A percentile compares a stretch with the other conserved stretches of the same genome.
phyloP scores from a whole-genome alignment of 2,113 vertebrate genomes.

The Nothoprocta pentlandii region DNA sequence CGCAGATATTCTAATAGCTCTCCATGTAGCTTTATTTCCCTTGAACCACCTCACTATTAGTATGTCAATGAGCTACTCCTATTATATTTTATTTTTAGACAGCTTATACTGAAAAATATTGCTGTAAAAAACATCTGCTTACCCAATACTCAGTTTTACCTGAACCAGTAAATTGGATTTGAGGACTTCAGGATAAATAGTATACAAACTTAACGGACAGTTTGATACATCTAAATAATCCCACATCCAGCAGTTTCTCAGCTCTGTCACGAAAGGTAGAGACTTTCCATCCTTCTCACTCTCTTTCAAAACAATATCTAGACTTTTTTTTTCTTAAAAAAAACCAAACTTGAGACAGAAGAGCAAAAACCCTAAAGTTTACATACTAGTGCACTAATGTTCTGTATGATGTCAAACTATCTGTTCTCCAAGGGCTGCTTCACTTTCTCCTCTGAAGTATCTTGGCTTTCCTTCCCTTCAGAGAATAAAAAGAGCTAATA shows the following conservation, averaged over 20 bases:
- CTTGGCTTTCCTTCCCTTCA: background rate
- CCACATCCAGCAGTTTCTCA: background rate
- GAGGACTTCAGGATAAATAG: constrained; percentile 15
- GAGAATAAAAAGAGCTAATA: constrained; percentile 22
- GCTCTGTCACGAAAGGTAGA: constrained; percentile 3
- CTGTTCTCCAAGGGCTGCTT: background rate
- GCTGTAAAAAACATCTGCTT: background rate
- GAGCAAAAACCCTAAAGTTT: constrained; percentile 33
- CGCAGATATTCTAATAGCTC: background rate
- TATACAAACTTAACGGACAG: background rate
- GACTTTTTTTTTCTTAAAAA: background rate
- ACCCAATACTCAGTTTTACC: background rate
- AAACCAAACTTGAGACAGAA: background rate
- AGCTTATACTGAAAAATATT: background rate
- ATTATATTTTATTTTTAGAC: background rate
- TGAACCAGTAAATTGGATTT: constrained; percentile 24
- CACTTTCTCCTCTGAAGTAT: constrained; percentile 5
- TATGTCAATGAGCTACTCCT: background rate
- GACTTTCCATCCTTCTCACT: background rate
- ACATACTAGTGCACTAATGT: background rate
- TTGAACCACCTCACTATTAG: background rate
- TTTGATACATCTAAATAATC: constrained; percentile 38
- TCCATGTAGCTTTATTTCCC: background rate
- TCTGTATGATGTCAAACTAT: background rate
- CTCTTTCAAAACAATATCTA: background rate